Percentiles rank a stretch among this genome's conserved stretches.
Evolutionary conservation across 2,888 invertebrate genomes (phyloP).

Genomic region (Idaea dimidiata): DNA sequence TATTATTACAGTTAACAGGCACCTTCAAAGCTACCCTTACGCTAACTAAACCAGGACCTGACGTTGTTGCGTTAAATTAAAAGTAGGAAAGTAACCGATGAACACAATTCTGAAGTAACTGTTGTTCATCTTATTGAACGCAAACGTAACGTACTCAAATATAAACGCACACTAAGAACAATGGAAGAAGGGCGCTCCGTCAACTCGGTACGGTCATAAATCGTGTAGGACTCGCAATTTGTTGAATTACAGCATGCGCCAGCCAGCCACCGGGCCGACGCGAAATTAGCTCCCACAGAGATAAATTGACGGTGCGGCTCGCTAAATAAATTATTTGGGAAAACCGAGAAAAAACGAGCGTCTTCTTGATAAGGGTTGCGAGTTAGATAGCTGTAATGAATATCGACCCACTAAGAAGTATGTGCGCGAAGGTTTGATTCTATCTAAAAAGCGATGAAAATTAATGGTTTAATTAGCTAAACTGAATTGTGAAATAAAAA

Average conservation of each 20-base stretch:
- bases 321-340: constrained; percentile 82
- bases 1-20: too few species aligned
- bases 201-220: constrained; percentile 76
- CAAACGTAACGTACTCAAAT: constrained; percentile 42
- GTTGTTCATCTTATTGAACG: constrained; percentile 33
- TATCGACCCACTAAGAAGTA: constrained; percentile 51
- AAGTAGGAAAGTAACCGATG: constrained; percentile 29
- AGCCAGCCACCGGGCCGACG: constrained; percentile 77
- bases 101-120: constrained; percentile 4
- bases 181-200: constrained; percentile 76
- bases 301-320: constrained; percentile 76
- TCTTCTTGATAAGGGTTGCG: constrained; percentile 80
- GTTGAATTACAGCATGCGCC: constrained; percentile 81
- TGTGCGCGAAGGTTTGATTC: not conserved
- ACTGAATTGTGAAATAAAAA: not conserved
- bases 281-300: constrained; percentile 80
- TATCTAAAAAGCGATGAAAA: not conserved
- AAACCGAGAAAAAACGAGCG: constrained; percentile 80
- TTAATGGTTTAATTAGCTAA: not conserved
- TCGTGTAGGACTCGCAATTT: constrained; percentile 78
- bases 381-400: constrained; percentile 69
- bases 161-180: constrained; percentile 62
- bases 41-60: too few species aligned
- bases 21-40: too few species aligned
- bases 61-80: constrained; percentile 16